These are phyloP conservation scores for Tragopan temminckii DNA, from an alignment of 2,797 vertebrate species.

Conservation along the genomic window DNA sequence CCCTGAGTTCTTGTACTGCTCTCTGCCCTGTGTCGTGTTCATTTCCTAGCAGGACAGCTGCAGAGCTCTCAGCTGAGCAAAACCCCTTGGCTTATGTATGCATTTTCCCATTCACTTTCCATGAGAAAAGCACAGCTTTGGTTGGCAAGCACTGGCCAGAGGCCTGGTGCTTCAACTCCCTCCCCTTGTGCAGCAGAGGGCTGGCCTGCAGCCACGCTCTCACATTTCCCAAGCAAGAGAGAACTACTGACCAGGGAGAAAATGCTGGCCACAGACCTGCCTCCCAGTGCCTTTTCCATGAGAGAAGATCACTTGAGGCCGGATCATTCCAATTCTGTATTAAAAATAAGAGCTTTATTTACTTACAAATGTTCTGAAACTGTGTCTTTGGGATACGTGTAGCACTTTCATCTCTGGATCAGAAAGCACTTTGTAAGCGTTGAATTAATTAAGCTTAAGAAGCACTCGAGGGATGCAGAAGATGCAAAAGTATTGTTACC, in stretches of 20 bases:
- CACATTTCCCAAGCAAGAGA: constrained; percentile 9
- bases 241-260: constrained; percentile 18
- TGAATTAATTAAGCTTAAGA: constrained; percentile 63
- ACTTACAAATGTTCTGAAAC: constrained; percentile 33
- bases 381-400: not conserved
- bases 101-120: constrained; percentile 3
- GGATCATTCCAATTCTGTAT: constrained; percentile 1
- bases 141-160: constrained; percentile 37
- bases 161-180: not conserved
- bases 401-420: constrained; percentile 27
- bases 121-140: constrained; percentile 31
- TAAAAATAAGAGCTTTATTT: constrained; percentile 39
- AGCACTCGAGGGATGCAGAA: constrained; percentile 39
- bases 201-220: constrained; percentile 32
- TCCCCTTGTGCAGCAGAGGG: not conserved
- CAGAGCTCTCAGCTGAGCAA: not conserved
- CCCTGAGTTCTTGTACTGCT: not conserved
- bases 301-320: not conserved
- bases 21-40: not conserved
- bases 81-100: not conserved
- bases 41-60: constrained; percentile 2
- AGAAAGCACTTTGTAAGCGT: constrained; percentile 22
- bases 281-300: not conserved
- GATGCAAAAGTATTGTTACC: constrained; percentile 44
- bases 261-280: not conserved